A percentile compares a stretch with the other conserved stretches of the same genome.
Conservation (phyloP, 2,113 vertebrate species). For the Garra rufa region DNA sequence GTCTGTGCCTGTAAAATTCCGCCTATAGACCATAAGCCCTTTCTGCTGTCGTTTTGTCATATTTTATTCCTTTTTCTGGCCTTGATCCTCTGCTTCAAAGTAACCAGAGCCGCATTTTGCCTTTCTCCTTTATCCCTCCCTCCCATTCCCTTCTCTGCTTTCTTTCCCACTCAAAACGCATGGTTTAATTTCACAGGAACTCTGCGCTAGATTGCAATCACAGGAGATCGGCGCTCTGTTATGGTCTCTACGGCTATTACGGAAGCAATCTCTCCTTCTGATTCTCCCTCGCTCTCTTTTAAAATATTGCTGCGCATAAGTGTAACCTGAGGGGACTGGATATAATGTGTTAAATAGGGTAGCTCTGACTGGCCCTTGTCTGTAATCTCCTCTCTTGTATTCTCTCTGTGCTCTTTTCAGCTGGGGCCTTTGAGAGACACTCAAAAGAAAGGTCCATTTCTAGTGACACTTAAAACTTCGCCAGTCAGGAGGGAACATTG, state of each 20-base stretch:
- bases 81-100: constrained; percentile 73
- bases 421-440: constrained; percentile 36
- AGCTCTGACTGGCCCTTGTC: constrained; percentile 58
- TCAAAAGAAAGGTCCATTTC: constrained; percentile 44
- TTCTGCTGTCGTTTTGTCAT: constrained; percentile 71
- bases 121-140: constrained; percentile 33
- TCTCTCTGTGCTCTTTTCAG: constrained; percentile 42
- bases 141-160: constrained; percentile 11
- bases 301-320: constrained; percentile 67
- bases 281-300: constrained; percentile 29
- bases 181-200: constrained; percentile 76
- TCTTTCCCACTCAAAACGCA: constrained; percentile 45
- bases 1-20: constrained; percentile 69
- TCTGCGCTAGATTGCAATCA: constrained; percentile 69
- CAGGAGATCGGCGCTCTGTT: constrained; percentile 64
- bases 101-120: constrained; percentile 62
- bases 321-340: constrained; percentile 68
- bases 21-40: constrained; percentile 69
- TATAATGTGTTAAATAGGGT: constrained; percentile 71
- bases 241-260: constrained; percentile 70
- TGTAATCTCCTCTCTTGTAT: constrained; percentile 39
- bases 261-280: constrained; percentile 65
- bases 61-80: constrained; percentile 71
- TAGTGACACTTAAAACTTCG: constrained; percentile 40
- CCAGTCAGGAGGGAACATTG: constrained; percentile 19